Conservation (phyloP, 2,113 vertebrate genomes). For the Cinclus cinclus region DNA sequence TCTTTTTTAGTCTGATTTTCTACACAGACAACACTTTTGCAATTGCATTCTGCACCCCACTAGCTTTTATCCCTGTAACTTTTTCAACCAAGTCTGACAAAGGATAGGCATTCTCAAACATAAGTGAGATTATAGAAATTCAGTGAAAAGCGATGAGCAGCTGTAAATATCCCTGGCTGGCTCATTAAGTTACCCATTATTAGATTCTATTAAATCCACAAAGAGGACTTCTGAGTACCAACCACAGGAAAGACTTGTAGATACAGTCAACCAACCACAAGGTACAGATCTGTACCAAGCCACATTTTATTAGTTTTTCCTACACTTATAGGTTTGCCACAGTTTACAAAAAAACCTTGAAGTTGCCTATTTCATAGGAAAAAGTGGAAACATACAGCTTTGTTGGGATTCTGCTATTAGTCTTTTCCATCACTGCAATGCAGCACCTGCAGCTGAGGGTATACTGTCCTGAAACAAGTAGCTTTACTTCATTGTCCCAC, state of each 20-base stretch:
- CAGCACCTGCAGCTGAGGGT: neutral
- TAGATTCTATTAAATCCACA: neutral
- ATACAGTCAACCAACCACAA: neutral
- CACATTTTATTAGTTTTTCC: neutral
- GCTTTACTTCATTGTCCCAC: neutral
- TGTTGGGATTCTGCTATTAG: neutral
- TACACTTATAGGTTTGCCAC: neutral
- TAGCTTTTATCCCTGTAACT: neutral
- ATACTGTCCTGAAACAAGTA: neutral
- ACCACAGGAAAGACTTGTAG: neutral
- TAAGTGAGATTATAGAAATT: neutral
- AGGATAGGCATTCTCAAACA: neutral
- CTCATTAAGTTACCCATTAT: neutral
- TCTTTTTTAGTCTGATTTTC: neutral
- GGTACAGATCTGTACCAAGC: neutral
- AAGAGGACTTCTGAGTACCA: neutral
- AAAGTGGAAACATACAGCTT: neutral
- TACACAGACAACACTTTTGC: neutral
- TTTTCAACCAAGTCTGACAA: neutral
- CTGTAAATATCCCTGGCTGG: neutral
- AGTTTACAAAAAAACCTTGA: neutral
- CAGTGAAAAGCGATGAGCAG: neutral
- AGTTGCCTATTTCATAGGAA: neutral
- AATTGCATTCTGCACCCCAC: neutral
- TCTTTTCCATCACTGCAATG: neutral